These are phyloP conservation scores for Datnioides undecimradiatus DNA, from an alignment of 2,113 vertebrate genomes.

Conservation along the genomic window DNA sequence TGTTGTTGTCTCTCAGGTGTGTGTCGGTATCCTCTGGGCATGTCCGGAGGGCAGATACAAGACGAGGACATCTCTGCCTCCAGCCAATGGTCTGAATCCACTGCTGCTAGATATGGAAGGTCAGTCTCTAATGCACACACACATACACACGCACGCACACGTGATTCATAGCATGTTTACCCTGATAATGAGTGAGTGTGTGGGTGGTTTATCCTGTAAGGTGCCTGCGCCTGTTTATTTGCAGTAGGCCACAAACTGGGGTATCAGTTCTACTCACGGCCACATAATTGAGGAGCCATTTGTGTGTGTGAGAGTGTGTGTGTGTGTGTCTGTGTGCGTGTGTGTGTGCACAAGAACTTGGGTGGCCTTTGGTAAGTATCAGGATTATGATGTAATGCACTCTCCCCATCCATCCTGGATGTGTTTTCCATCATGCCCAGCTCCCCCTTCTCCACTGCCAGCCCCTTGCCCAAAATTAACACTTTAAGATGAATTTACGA, in stretches of 20 bases:
- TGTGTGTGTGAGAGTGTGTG: slow-evolving; percentile 6
- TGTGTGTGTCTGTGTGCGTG: slow-evolving; percentile 31
- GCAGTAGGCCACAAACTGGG: slow-evolving; percentile 54
- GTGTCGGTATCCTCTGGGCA: slow-evolving; percentile 96
- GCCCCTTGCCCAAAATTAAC: slow-evolving; percentile 64
- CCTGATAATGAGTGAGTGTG: slow-evolving; percentile 44
- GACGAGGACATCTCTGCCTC: slow-evolving; percentile 98
- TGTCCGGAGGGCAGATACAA: slow-evolving; percentile 94
- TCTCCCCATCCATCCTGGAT: slow-evolving; percentile 46
- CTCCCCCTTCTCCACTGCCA: slow-evolving; percentile 32
- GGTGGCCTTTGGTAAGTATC: slow-evolving; percentile 70
- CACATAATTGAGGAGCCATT: slow-evolving; percentile 37
- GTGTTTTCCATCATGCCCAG: slow-evolving; percentile 52
- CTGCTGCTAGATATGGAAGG: slow-evolving; percentile 96
- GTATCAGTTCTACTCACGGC: slow-evolving; percentile 53
- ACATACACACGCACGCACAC: slow-evolving; percentile 7
- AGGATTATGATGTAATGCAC: slow-evolving; percentile 69
- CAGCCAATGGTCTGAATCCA: slow-evolving; percentile 98
- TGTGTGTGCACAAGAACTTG: slow-evolving; percentile 48
- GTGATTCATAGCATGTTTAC: slow-evolving; percentile 11
- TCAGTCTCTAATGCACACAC: slow-evolving; percentile 75
- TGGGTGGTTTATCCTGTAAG: slow-evolving; percentile 42
- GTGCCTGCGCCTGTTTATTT: slow-evolving; percentile 61
- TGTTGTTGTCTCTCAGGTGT: slow-evolving; percentile 83
- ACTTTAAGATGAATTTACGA: slow-evolving; percentile 71